These are phyloP conservation scores for Ciona savignyi DNA, from an alignment of 23 tunicate genomes.

Conservation along the genomic window DNA sequence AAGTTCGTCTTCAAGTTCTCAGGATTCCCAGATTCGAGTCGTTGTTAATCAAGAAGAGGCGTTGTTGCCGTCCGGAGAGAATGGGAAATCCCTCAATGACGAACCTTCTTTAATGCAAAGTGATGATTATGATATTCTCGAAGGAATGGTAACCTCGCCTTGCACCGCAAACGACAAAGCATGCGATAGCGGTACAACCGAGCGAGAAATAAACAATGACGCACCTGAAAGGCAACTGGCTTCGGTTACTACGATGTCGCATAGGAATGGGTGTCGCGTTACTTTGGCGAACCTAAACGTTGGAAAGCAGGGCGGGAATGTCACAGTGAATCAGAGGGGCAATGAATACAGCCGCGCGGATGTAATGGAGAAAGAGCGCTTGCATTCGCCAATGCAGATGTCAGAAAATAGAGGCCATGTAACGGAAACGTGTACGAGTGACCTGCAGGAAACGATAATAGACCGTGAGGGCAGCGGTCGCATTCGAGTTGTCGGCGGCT, in stretches of 20 bases:
- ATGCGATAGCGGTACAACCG: background rate
- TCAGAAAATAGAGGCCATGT: background rate
- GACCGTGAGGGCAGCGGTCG: background rate
- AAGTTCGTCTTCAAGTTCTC: constrained; percentile 1
- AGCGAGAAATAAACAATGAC: background rate
- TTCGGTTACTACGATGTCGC: background rate
- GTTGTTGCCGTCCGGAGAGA: background rate
- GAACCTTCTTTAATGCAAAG: background rate
- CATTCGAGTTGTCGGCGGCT: background rate
- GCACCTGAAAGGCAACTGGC: background rate
- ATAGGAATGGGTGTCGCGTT: constrained; percentile 13
- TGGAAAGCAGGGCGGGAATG: background rate
- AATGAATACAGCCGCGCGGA: background rate
- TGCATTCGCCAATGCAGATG: background rate
- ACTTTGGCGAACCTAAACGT: background rate
- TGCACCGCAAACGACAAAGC: too few relatives aligned
- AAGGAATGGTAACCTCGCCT: background rate
- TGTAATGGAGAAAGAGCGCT: background rate
- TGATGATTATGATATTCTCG: background rate
- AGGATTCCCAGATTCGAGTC: background rate
- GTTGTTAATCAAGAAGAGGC: background rate
- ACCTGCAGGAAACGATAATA: background rate
- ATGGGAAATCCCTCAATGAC: background rate
- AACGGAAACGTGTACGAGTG: background rate
- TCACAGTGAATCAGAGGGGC: background rate